A percentile compares a stretch with the other conserved stretches of the same genome.
Evolutionary conservation across 2,113 vertebrate genomes (phyloP).

Genomic region (Pterocles orientalis): DNA sequence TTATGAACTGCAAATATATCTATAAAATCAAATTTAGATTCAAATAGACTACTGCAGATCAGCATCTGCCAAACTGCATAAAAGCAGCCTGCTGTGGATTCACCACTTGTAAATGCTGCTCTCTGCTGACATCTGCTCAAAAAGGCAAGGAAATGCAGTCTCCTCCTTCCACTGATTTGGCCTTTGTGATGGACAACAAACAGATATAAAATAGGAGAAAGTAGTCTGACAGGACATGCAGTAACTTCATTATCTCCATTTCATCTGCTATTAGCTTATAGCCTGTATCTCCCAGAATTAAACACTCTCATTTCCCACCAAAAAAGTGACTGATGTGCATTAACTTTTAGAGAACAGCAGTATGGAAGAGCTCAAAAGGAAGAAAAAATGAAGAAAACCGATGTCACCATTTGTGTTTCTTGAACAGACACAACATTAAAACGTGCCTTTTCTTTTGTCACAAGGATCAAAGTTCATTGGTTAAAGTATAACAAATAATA

Average conservation of each 20-base stretch:
- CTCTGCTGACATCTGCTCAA: not conserved
- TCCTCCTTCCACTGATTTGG: not conserved
- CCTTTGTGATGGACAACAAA: not conserved
- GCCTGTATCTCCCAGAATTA: not conserved
- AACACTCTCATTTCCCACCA: not conserved
- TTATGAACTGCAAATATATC: not conserved
- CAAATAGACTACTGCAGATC: not conserved
- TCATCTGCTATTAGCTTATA: not conserved
- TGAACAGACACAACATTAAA: too few species aligned
- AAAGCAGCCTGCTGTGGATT: not conserved
- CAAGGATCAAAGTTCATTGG: too few species aligned
- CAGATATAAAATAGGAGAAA: not conserved
- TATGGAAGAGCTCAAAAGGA: too few species aligned
- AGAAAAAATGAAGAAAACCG: too few species aligned
- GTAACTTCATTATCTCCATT: not conserved
- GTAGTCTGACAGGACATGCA: not conserved
- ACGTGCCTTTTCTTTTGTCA: too few species aligned
- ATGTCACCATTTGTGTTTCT: too few species aligned
- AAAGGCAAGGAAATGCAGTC: not conserved
- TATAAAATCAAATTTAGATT: not conserved
- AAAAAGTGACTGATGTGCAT: not conserved
- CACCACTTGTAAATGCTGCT: not conserved
- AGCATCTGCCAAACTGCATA: not conserved
- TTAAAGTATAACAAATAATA: too few species aligned
- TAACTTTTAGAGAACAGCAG: too few species aligned